Base-by-base conservation (phyloP, 2,888 invertebrate genomes). In the Nomada flava region DNA sequence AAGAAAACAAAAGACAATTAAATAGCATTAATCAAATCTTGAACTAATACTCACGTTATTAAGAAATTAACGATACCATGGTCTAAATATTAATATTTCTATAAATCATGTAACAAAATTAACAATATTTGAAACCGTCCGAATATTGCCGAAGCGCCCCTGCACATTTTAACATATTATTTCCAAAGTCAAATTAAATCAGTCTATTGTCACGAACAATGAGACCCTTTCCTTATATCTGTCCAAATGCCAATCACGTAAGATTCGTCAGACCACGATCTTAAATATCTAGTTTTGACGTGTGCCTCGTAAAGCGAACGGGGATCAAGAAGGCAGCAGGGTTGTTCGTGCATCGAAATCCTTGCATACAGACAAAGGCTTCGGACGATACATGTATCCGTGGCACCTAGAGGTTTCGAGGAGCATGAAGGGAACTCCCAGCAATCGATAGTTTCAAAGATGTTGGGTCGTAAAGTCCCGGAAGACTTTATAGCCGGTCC, bases 401-500 rank as follows among this genome's bases (percentile, higher is more conserved):
- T 71, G 9, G 11, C 57, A 7, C 57, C 36, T 42, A 55, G 67
- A 76, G 71, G 62, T 65, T 70, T 69, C 73, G 64, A 68, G 72
- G 63, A 71, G 55, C 68, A n/a, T 26, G 71, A 72, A 26, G 71
- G 70, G 71, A 75, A 60, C 53, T 69, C 29, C 74, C 53, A 36
- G 82, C 73, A 87, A 79, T 87, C 87, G 85, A 86, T 85, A 87
- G 84, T 85, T 78, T 82, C 69, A 70, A 85, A 84, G 82, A 85
- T 76, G 79, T 63, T 72, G 65, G 82, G 73, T 84, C 85, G 84
- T 85, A 84, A 85, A 84, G 71, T 72, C 80, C 68, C 76, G 20
- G 47, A 79, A 77, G 87, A 83, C 78, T 87, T 87, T 87, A 87
- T 79, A 85, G 79, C 82, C 72, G 55, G 59, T 69, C 62, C 60